Conservation (phyloP, 2,888 invertebrate species). For the Himalopsyche kuldschensis region DNA sequence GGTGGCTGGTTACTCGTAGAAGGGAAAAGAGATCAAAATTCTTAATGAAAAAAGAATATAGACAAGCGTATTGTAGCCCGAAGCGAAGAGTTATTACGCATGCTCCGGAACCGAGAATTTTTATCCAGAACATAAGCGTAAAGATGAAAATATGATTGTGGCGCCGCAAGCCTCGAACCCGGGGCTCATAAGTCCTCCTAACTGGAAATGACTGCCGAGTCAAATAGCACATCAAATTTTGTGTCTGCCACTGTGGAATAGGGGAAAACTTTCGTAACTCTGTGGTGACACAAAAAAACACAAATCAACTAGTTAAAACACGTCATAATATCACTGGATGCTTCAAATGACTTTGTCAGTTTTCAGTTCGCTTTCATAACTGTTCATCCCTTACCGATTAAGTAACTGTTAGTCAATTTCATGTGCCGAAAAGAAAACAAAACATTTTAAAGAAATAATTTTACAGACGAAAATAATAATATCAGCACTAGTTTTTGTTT, state of each 20-base stretch:
- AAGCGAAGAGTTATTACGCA: slow-evolving; percentile 3
- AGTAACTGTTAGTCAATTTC: no score
- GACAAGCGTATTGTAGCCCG: not conserved
- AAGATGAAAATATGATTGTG: not conserved
- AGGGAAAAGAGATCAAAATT: not conserved
- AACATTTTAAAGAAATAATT: no score
- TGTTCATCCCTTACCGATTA: no score
- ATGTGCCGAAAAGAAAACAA: no score
- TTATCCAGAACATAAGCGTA: not conserved
- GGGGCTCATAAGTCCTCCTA: not conserved
- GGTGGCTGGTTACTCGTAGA: not conserved
- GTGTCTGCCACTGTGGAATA: not conserved
- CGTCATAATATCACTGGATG: no score
- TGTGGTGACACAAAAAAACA: not conserved
- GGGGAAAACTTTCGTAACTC: not conserved
- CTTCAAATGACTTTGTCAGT: no score
- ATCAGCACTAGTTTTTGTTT: no score
- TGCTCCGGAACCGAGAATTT: slow-evolving; percentile 2
- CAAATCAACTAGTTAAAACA: no score
- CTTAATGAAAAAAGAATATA: not conserved
- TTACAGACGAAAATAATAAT: no score
- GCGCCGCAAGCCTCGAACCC: not conserved
- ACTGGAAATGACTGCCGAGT: not conserved
- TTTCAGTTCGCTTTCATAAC: no score
- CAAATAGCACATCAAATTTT: not conserved